Evolutionary conservation across 1,140 invertebrate genomes (phyloP).

Genomic region (Psix sp.): DNA sequence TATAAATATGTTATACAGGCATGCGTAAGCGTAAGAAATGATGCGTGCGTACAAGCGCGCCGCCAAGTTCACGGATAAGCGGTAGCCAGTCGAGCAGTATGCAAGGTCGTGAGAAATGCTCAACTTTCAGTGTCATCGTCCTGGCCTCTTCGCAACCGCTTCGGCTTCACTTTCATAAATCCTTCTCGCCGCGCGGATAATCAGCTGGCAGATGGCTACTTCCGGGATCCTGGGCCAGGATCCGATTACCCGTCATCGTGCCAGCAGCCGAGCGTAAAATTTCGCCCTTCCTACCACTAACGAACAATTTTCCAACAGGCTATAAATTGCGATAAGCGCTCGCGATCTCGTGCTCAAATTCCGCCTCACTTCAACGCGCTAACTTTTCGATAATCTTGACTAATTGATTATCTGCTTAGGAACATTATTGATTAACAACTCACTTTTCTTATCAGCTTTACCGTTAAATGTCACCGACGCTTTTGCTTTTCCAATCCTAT

Average conservation of each 20-base stretch:
- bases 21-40: conserved; percentile 28
- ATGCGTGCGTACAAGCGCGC: conserved; percentile 12
- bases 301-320: conserved; percentile 51
- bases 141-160: conserved; percentile 38
- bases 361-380: too few species aligned
- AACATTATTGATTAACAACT: too few species aligned
- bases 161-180: conserved; percentile 64
- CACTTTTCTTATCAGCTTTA: too few species aligned
- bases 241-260: conserved; percentile 58
- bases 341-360: conserved; percentile 46
- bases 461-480: too few species aligned
- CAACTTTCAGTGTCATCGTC: conserved; percentile 65
- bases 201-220: conserved; percentile 49
- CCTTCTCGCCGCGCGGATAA: conserved; percentile 46
- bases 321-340: conserved; percentile 56
- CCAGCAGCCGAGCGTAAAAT: conserved; percentile 57
- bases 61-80: conserved; percentile 57
- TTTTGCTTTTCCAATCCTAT: too few species aligned
- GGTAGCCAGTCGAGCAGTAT: conserved; percentile 58
- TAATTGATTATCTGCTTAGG: too few species aligned
- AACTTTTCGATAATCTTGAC: too few species aligned
- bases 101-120: conserved; percentile 68
- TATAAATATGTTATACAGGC: conserved; percentile 35
- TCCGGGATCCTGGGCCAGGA: conserved; percentile 59
- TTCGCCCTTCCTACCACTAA: conserved; percentile 44